Conservation (phyloP, 2,888 invertebrate genomes). For the Tipula vernalis region DNA sequence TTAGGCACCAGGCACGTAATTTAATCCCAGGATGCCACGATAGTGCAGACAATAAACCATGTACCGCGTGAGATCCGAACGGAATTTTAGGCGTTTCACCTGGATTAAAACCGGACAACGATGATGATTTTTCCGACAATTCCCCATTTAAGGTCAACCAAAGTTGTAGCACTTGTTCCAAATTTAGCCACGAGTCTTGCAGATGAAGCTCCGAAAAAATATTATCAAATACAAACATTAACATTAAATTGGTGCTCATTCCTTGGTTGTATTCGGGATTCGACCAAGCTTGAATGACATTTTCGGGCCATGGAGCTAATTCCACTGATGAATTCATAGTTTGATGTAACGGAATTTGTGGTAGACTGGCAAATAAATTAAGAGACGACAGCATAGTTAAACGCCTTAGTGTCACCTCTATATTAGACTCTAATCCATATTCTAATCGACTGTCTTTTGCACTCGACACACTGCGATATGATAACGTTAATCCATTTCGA, state of each 20-base stretch:
- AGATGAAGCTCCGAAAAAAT: conserved; percentile 53
- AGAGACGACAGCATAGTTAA: conserved; percentile 49
- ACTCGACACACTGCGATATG: conserved; percentile 42
- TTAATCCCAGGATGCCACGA: conserved; percentile 55
- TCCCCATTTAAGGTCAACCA: conserved; percentile 75
- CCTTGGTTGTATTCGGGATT: conserved; percentile 38
- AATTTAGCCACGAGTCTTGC: conserved; percentile 54
- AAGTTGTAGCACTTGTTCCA: conserved; percentile 73
- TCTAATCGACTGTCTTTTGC: conserved; percentile 70
- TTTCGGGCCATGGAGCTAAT: conserved; percentile 35
- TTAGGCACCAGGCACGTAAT: conserved; percentile 60
- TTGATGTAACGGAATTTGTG: conserved; percentile 31
- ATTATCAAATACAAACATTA: conserved; percentile 54
- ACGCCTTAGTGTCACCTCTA: conserved; percentile 62
- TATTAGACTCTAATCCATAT: conserved; percentile 61
- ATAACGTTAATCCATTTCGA: background rate
- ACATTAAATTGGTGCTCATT: conserved; percentile 42
- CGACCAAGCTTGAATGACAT: conserved; percentile 38
- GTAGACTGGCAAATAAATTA: conserved; percentile 32
- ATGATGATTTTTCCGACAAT: conserved; percentile 31
- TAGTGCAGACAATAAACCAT: conserved; percentile 50
- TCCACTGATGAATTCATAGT: conserved; percentile 29
- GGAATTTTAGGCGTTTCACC: conserved; percentile 49
- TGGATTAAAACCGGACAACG: conserved; percentile 41
- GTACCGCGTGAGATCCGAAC: conserved; percentile 49